Percentiles rank a stretch among this genome's conserved stretches.
Evolutionary conservation across 2,797 vertebrate species (phyloP).

Genomic region (Melanotaenia maccullochi): DNA sequence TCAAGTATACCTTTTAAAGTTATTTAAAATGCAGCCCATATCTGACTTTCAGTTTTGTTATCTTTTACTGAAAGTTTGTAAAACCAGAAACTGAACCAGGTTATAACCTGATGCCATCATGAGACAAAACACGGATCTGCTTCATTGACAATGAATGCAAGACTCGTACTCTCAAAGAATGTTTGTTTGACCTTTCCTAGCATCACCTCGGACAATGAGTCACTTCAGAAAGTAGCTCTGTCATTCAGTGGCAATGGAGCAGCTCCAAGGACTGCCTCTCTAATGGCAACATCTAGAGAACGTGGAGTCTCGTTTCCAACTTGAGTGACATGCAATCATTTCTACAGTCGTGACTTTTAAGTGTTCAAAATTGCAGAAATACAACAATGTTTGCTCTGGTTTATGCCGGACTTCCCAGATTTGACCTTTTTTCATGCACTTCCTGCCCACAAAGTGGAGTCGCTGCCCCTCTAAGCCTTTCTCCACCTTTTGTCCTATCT

Average conservation of each 20-base stretch:
- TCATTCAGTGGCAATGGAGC: conserved; percentile 71
- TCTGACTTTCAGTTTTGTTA: conserved; percentile 34
- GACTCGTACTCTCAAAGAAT: conserved; percentile 58
- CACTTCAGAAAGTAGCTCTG: conserved; percentile 30
- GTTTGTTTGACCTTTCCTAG: conserved; percentile 69
- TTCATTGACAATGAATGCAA: conserved; percentile 66
- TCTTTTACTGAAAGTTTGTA: conserved; percentile 23
- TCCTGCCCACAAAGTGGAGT: conserved; percentile 15
- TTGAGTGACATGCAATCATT: conserved; percentile 47
- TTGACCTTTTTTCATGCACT: conserved; percentile 11
- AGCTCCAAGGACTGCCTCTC: conserved; percentile 51
- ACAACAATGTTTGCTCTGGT: conserved; percentile 33
- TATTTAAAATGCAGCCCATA: conserved; percentile 5
- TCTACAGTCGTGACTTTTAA: conserved; percentile 44
- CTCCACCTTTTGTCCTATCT: conserved; percentile 48
- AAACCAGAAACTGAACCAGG: conserved; percentile 54
- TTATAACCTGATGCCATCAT: conserved; percentile 48
- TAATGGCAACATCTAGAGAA: conserved; percentile 43
- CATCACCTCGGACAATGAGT: conserved; percentile 51
- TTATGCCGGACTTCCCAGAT: conserved; percentile 32
- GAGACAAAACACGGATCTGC: conserved; percentile 64
- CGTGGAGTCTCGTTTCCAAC: conserved; percentile 52
- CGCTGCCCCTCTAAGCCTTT: conserved; percentile 19
- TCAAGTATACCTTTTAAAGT: not conserved
- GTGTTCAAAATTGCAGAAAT: conserved; percentile 36